These are phyloP conservation scores for Natrix natrix DNA, from an alignment of 2,797 vertebrate species.

Conservation along the genomic window DNA sequence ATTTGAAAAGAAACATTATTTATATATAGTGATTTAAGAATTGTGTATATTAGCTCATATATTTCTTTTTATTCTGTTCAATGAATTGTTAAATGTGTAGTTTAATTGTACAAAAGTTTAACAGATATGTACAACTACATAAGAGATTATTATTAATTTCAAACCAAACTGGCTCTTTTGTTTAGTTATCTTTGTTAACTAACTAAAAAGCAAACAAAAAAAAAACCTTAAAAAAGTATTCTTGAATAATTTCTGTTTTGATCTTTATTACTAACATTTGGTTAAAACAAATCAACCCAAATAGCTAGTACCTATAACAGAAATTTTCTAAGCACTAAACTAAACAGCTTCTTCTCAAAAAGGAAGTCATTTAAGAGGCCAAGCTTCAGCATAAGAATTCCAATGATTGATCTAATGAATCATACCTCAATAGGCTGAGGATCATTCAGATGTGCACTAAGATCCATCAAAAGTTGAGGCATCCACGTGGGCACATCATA, in stretches of 20 bases:
- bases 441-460: constrained; percentile 95
- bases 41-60: background rate
- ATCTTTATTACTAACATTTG: background rate
- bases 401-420: background rate
- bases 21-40: background rate
- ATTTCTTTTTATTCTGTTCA: background rate
- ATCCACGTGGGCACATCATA: constrained; percentile 98
- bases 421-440: constrained; percentile 95
- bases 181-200: background rate
- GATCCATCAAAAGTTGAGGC: constrained; percentile 96
- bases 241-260: background rate
- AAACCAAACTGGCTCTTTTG: background rate
- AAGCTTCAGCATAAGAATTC: background rate
- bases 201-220: background rate
- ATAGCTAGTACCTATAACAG: background rate
- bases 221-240: background rate
- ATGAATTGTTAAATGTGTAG: background rate
- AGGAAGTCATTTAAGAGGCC: background rate
- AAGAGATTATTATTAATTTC: background rate
- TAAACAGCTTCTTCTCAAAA: background rate
- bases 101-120: background rate
- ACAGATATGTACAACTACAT: background rate
- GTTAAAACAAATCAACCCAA: background rate
- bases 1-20: background rate
- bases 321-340: background rate